These are phyloP conservation scores for Caenorhabditis panamensis DNA, from an alignment of 2,888 invertebrate genomes.

Conservation along the genomic window DNA sequence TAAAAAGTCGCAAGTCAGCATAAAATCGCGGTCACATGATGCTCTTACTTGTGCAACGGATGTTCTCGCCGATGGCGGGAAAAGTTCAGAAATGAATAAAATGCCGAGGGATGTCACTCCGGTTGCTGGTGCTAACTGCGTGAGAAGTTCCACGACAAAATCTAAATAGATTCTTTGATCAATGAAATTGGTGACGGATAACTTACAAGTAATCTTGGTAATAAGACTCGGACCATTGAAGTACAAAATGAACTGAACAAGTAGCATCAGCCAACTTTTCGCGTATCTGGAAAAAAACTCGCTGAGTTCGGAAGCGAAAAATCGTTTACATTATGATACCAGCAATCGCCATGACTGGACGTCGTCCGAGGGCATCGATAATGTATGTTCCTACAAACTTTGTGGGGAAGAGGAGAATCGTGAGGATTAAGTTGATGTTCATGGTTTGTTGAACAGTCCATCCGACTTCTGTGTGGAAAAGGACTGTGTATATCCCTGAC, in stretches of 20 bases:
- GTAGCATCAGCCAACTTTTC: conserved; percentile 36
- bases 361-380: conserved; percentile 60
- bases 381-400: conserved; percentile 60
- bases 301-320: too few species aligned
- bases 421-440: conserved; percentile 46
- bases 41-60: conserved; percentile 60
- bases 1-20: conserved; percentile 19
- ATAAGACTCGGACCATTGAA: conserved; percentile 18
- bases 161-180: conserved; percentile 33
- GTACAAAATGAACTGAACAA: conserved; percentile 17
- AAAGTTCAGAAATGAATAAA: conserved; percentile 60
- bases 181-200: background rate
- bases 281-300: conserved; percentile 15
- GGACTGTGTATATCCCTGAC: conserved; percentile 17
- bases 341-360: conserved; percentile 52
- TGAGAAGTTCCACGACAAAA: conserved; percentile 38
- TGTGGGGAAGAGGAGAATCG: conserved; percentile 52
- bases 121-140: conserved; percentile 43
- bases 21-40: background rate
- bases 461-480: conserved; percentile 4
- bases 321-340: conserved; percentile 46
- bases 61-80: conserved; percentile 65
- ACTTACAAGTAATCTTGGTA: conserved; percentile 29
- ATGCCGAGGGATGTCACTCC: conserved; percentile 49
- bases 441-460: conserved; percentile 47